Evolutionary conservation across 1,140 invertebrate species (phyloP), one percentile per base, ranked within the genome.

Genomic region (Bactericera cockerelli): DNA sequence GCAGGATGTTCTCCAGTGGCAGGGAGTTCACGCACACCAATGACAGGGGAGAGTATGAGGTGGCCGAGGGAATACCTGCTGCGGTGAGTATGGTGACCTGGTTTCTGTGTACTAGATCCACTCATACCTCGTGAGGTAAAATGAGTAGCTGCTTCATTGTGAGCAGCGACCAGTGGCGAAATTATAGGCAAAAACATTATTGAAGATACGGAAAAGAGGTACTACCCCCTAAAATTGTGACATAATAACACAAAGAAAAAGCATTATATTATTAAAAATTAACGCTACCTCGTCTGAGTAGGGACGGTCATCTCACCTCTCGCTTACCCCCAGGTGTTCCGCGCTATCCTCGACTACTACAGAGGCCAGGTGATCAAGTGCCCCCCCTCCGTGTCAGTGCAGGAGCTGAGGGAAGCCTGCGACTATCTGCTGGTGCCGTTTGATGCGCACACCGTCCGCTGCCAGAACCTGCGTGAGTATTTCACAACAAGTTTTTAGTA

Each of bases 401-500:
- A 93, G 68, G 96, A 99, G 73, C 72, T 99, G 33, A 75, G 94
- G 56, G 97, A 99, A 73, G 96, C 96, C 22, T 99, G 96, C 70
- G 97, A 99, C 73, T 99, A 99, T 72, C 75, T 99, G 26, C 79
- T 99, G 1, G 87, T 99, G 67, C 97, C 97, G 19, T 99, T 99
- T 72, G 92, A 97, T 76, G 89, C 93, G 1, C 83, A 81, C 55
- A 98, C 95, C 28, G 84, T 99, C 31, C 89, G 94, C 70, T 98
- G 93, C 73, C 87, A 93, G 74, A 93, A 94, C 77, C 77, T 96
- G 61, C 76, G 90, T 92, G 77, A 81, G 86, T 80, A 60, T 26
- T 25, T 13, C 26, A 26, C 8, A 54, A 54, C 55, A 10, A 16
- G 19, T 6, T 58, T 36, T 16, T 36, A 36, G 16, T 11, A 36